These are phyloP conservation scores for Harpalus rufipes DNA, from an alignment of 2,888 invertebrate genomes.

Conservation along the genomic window DNA sequence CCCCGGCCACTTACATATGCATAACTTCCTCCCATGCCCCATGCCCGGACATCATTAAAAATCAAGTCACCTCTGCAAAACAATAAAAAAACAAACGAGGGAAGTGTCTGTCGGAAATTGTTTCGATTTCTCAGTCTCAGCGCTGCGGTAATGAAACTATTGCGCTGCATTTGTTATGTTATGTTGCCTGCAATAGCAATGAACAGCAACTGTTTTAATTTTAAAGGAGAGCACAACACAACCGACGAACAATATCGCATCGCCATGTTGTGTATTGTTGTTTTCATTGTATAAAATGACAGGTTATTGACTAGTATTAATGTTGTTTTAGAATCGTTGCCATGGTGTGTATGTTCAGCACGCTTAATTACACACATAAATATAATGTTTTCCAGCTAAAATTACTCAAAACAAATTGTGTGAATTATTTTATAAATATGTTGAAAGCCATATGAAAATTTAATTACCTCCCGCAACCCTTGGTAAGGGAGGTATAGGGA, in stretches of 20 bases:
- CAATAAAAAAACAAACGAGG: constrained; percentile 55
- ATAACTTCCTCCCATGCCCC: constrained; percentile 56
- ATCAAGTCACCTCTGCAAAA: constrained; percentile 53
- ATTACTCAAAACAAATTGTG: no score
- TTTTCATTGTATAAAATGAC: not conserved
- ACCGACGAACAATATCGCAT: no score
- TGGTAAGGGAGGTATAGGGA: no score
- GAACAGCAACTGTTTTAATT: no score
- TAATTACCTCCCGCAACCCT: no score
- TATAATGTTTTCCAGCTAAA: no score
- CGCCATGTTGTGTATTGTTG: not conserved
- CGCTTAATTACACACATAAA: no score
- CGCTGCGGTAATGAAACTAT: constrained; percentile 41
- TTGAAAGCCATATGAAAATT: no score
- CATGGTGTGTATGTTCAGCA: no score
- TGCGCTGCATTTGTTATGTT: constrained; percentile 26
- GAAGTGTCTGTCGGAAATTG: constrained; percentile 52
- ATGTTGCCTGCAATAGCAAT: no score
- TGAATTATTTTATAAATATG: no score
- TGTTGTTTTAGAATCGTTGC: not conserved
- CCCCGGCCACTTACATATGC: constrained; percentile 57
- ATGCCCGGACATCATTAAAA: constrained; percentile 59
- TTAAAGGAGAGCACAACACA: no score
- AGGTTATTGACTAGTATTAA: not conserved
- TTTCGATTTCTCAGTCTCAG: constrained; percentile 53